Conservation (phyloP, 2,113 vertebrate species). For the Indri indri region DNA sequence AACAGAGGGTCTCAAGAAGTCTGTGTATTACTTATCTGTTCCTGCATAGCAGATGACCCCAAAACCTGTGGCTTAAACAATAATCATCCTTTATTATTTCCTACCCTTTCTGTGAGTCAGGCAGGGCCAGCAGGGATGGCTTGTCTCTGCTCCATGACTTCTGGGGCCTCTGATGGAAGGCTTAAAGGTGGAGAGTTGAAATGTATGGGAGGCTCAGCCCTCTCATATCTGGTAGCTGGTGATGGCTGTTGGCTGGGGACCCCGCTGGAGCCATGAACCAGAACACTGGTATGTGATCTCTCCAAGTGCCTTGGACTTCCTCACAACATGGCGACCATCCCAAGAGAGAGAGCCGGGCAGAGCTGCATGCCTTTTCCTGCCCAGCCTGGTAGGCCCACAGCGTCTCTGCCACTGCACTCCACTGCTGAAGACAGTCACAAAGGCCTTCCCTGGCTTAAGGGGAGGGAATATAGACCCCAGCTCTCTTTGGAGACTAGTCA, state of each 20-base stretch:
- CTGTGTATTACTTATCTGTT: not conserved
- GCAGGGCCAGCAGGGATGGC: not conserved
- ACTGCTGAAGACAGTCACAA: not conserved
- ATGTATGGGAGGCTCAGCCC: not conserved
- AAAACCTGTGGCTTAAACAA: not conserved
- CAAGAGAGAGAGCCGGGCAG: not conserved
- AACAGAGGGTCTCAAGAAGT: not conserved
- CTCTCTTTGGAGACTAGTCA: not conserved
- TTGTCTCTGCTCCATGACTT: not conserved
- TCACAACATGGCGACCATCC: not conserved
- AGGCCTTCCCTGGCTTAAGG: not conserved
- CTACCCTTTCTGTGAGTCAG: not conserved
- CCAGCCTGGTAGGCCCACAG: not conserved
- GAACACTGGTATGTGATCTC: not conserved
- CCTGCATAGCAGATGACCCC: not conserved
- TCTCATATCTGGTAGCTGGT: not conserved
- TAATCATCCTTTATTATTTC: not conserved
- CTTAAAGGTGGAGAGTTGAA: not conserved
- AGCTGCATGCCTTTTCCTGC: not conserved
- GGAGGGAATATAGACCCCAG: not conserved
- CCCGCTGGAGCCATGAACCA: too few relatives aligned
- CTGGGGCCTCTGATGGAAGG: not conserved
- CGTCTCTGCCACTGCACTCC: not conserved
- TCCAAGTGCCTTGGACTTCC: not conserved
- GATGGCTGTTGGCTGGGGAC: not conserved